phyloP scores from a whole-genome alignment of 2,113 vertebrate genomes.

The Numenius arquata region DNA sequence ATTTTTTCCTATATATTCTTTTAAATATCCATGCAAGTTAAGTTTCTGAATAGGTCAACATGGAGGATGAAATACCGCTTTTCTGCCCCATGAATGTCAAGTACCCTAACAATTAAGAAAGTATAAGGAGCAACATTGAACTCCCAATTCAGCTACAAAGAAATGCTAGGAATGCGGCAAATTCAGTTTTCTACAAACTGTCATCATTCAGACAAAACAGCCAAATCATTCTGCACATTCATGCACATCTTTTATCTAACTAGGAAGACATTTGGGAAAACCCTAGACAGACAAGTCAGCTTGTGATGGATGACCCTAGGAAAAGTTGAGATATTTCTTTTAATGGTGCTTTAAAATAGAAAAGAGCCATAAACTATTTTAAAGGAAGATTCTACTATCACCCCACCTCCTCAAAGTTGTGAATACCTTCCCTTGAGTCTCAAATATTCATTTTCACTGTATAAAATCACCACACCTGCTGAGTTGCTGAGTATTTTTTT shows the following conservation, averaged over 20 bases:
- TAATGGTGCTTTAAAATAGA: neutral
- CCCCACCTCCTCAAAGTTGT: neutral
- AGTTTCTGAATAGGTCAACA: neutral
- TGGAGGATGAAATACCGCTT: neutral
- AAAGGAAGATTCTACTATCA: neutral
- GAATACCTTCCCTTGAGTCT: neutral
- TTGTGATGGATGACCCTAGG: neutral
- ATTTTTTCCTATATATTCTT: neutral
- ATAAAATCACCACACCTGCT: neutral
- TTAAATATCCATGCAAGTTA: neutral
- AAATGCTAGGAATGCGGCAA: neutral
- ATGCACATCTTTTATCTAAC: neutral
- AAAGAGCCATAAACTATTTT: neutral
- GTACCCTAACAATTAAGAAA: neutral
- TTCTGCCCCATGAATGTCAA: neutral
- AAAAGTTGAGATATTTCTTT: neutral
- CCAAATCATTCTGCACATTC: neutral
- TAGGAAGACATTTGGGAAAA: slow-evolving; percentile 7
- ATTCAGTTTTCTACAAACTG: neutral
- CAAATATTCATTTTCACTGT: neutral
- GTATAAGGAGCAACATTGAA: neutral
- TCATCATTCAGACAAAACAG: neutral
- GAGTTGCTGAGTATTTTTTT: neutral
- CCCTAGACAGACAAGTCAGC: neutral
- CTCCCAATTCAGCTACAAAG: neutral